These are phyloP conservation scores for Pogonophryne albipinna DNA, from an alignment of 2,797 vertebrate genomes.

Conservation along the genomic window DNA sequence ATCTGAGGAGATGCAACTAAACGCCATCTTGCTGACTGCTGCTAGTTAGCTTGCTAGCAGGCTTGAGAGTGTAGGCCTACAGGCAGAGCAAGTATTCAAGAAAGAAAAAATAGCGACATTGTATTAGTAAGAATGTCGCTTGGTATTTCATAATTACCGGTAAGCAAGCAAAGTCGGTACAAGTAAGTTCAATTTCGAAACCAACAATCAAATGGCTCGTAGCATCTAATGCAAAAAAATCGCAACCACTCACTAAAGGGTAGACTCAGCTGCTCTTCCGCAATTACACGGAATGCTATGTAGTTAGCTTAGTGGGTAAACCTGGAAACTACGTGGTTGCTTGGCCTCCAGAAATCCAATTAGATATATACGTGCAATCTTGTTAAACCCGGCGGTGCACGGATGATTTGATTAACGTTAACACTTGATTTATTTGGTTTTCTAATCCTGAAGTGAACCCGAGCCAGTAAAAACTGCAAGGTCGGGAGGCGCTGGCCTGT, in stretches of 20 bases:
- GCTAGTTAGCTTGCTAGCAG: conserved; percentile 78
- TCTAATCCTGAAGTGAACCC: conserved; percentile 8
- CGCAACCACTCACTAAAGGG: conserved; percentile 45
- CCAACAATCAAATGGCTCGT: not conserved
- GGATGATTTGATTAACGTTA: conserved; percentile 69
- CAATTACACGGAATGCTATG: conserved; percentile 70
- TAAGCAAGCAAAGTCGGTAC: not conserved
- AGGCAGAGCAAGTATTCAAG: conserved; percentile 50
- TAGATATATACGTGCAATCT: conserved; percentile 74
- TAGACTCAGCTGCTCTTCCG: conserved; percentile 76
- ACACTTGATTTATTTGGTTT: conserved; percentile 24
- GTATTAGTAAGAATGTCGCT: not conserved
- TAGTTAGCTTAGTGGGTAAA: conserved; percentile 65
- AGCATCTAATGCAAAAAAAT: conserved; percentile 34
- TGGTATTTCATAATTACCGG: not conserved
- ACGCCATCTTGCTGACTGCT: conserved; percentile 96
- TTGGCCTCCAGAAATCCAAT: conserved; percentile 75
- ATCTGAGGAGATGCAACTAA: conserved; percentile 82
- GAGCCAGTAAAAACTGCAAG: conserved; percentile 67
- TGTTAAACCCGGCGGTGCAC: conserved; percentile 70
- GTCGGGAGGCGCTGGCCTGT: conserved; percentile 77
- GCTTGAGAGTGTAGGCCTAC: conserved; percentile 68
- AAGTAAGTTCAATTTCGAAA: not conserved
- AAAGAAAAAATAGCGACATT: not conserved
- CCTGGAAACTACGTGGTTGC: conserved; percentile 37